Percentiles rank a stretch among this genome's conserved stretches.
phyloP scores from a whole-genome alignment of 2,113 vertebrate genomes.

The Equus quagga region DNA sequence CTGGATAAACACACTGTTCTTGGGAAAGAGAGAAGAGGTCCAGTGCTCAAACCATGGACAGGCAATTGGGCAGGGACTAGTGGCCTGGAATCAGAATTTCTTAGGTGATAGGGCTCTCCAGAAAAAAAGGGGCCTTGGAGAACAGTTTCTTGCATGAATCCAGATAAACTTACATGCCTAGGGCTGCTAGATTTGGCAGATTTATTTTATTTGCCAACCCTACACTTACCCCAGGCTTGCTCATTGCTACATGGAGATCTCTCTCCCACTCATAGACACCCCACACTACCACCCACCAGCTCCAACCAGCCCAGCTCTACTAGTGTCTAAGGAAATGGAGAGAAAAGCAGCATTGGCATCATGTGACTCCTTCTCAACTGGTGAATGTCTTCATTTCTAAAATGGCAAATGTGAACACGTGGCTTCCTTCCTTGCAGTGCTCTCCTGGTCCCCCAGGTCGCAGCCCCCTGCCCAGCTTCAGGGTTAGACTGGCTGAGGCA shows the following conservation, averaged over 20 bases:
- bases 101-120: neutral
- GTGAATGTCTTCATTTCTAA: constrained; percentile 47
- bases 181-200: neutral
- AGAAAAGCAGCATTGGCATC: neutral
- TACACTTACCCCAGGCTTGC: neutral
- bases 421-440: neutral
- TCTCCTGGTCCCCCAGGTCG: neutral
- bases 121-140: neutral
- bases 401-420: neutral
- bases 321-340: neutral
- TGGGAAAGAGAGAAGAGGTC: neutral
- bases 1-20: neutral
- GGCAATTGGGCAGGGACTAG: neutral
- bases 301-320: neutral
- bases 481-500: neutral
- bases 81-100: neutral
- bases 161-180: neutral
- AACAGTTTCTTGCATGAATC: constrained; percentile 35
- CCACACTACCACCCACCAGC: neutral
- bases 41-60: neutral
- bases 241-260: neutral
- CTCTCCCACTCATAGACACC: neutral
- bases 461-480: neutral
- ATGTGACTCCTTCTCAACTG: neutral
- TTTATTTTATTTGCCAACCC: constrained; percentile 11